Conservation (phyloP, 2,888 invertebrate species). For the Ctenicera cuprea region DNA sequence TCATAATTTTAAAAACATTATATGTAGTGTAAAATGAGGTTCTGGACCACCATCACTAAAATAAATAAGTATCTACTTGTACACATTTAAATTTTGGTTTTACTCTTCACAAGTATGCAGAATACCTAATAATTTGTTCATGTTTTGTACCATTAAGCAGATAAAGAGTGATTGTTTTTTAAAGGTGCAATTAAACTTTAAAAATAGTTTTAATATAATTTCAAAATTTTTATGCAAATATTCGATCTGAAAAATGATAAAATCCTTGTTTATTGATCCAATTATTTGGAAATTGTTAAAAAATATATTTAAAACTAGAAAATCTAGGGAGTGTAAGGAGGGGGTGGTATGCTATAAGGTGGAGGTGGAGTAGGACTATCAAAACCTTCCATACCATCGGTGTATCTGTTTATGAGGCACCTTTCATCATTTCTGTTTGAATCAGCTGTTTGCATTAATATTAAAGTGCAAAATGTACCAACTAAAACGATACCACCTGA, state of each 20-base stretch:
- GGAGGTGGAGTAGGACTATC: conserved; percentile 77
- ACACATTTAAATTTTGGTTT: too few relatives aligned
- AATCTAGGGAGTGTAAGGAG: conserved; percentile 76
- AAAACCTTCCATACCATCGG: conserved; percentile 77
- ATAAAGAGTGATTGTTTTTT: too few relatives aligned
- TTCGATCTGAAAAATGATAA: too few relatives aligned
- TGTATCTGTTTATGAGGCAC: conserved; percentile 79
- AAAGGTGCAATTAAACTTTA: too few relatives aligned
- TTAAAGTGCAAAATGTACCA: conserved; percentile 82
- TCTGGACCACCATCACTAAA: too few relatives aligned
- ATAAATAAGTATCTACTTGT: too few relatives aligned
- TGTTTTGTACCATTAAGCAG: neutral
- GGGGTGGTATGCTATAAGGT: conserved; percentile 72
- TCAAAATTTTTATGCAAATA: too few relatives aligned
- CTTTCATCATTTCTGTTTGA: conserved; percentile 73
- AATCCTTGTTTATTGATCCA: too few relatives aligned
- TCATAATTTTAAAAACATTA: too few relatives aligned
- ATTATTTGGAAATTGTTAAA: neutral
- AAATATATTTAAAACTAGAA: neutral
- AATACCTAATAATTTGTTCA: too few relatives aligned
- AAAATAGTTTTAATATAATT: neutral
- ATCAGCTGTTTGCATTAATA: conserved; percentile 76
- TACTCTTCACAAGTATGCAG: too few relatives aligned
- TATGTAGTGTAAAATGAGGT: too few relatives aligned
- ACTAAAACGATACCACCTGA: conserved; percentile 80